Evolutionary conservation across 2,888 invertebrate genomes (phyloP).

Genomic region (Willowsia nigromaculata): DNA sequence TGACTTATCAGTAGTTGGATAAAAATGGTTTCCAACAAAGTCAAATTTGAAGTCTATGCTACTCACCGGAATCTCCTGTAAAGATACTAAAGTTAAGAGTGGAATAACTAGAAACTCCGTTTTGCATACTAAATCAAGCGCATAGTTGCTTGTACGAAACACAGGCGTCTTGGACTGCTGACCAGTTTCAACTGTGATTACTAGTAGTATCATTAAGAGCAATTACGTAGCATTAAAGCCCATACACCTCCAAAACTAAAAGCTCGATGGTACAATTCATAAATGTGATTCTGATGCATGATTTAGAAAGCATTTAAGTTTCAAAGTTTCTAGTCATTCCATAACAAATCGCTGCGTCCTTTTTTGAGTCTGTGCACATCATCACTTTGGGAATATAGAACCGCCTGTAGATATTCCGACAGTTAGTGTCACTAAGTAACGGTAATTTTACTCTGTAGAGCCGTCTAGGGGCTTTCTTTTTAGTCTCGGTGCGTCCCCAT

Average conservation of each 20-base stretch:
- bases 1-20: not conserved
- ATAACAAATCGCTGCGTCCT: constrained; percentile 78
- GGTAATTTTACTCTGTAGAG: constrained; percentile 76
- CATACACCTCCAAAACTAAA: too few species aligned
- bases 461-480: constrained; percentile 75
- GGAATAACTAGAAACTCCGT: constrained; percentile 36
- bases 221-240: too few species aligned
- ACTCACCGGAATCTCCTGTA: constrained; percentile 71
- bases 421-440: constrained; percentile 72
- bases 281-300: not conserved
- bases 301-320: not conserved
- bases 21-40: constrained; percentile 37
- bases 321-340: constrained; percentile 71
- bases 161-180: too few species aligned
- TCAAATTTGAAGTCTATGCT: not conserved
- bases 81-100: not conserved
- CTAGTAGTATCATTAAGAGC: too few species aligned
- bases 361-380: constrained; percentile 78
- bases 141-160: not conserved
- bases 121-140: not conserved
- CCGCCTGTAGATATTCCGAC: constrained; percentile 71
- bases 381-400: constrained; percentile 77
- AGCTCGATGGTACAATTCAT: too few species aligned
- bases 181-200: too few species aligned
- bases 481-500: constrained; percentile 77